A percentile compares a stretch with the other conserved stretches of the same genome.
phyloP scores from a whole-genome alignment of 2,113 vertebrate genomes.

The Emydocephalus ijimae region DNA sequence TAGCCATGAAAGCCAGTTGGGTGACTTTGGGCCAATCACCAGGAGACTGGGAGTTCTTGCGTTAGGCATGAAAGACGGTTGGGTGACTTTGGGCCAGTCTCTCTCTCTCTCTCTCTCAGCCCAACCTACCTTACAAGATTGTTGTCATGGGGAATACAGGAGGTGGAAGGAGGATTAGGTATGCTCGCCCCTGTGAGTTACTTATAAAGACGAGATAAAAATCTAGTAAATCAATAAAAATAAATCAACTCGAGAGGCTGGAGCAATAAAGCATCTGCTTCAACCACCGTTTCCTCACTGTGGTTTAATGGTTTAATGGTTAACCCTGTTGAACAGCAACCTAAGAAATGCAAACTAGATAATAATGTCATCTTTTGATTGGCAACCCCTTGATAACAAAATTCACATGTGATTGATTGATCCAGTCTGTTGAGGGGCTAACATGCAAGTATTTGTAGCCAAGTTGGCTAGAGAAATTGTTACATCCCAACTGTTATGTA shows the following conservation, averaged over 20 bases:
- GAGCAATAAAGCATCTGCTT: neutral
- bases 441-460: neutral
- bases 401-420: neutral
- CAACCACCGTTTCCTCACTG: neutral
- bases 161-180: neutral
- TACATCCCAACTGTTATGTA: neutral
- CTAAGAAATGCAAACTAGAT: neutral
- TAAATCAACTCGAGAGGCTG: neutral
- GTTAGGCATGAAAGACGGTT: rapidly evolving
- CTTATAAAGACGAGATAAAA: neutral
- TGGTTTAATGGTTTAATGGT: neutral
- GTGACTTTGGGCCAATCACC: neutral
- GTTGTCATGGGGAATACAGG: neutral
- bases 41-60: neutral
- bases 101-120: neutral
- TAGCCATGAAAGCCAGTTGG: neutral
- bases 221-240: neutral
- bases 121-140: neutral
- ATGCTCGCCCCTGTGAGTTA: neutral
- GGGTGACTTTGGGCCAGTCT: no score
- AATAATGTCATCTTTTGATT: neutral
- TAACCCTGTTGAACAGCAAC: neutral
- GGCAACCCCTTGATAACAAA: neutral
- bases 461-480: neutral
- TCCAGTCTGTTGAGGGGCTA: neutral